phyloP scores from a whole-genome alignment of 2,888 invertebrate genomes.

The Capitulum mitella region DNA sequence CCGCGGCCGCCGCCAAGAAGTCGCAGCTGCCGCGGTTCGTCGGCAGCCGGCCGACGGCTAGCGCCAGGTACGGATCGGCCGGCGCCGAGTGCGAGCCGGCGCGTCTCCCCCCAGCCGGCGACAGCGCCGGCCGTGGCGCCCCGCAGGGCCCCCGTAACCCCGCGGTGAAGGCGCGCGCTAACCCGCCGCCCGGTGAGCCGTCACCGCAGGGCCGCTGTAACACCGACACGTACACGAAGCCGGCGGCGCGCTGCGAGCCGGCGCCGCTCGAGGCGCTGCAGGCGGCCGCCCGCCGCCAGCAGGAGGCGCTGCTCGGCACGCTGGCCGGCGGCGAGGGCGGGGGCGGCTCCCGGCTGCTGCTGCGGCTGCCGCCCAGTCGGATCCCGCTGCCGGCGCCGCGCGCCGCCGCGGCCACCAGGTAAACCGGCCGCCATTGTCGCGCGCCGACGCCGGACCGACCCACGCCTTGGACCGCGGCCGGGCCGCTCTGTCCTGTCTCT shows the following conservation, averaged over 20 bases:
- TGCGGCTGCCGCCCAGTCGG: slow-evolving; percentile 28
- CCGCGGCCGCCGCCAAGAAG: not conserved
- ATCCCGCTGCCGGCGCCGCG: slow-evolving; percentile 29
- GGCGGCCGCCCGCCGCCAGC: slow-evolving; percentile 57
- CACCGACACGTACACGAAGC: slow-evolving; percentile 11
- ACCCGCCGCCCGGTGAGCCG: slow-evolving; percentile 25
- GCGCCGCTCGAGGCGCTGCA: slow-evolving; percentile 60
- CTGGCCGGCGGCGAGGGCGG: slow-evolving; percentile 12
- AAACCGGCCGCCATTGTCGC: too few species aligned
- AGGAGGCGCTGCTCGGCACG: slow-evolving; percentile 45
- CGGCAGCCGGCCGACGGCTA: not conserved
- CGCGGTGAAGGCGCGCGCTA: slow-evolving; percentile 2
- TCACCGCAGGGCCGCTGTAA: slow-evolving; percentile 28
- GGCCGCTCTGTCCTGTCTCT: not conserved
- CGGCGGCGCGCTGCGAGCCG: not conserved
- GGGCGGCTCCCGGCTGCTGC: not conserved
- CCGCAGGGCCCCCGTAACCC: not conserved
- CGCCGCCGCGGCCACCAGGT: not conserved
- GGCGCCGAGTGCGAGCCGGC: not conserved
- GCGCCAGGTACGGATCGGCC: not conserved
- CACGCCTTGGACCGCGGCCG: not conserved
- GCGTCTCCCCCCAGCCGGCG: not conserved
- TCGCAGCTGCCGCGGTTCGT: slow-evolving; percentile 21
- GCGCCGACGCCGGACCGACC: too few species aligned
- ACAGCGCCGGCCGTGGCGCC: not conserved